phyloP scores from a whole-genome alignment of 1,140 invertebrate species.

The Nebria ingens region DNA sequence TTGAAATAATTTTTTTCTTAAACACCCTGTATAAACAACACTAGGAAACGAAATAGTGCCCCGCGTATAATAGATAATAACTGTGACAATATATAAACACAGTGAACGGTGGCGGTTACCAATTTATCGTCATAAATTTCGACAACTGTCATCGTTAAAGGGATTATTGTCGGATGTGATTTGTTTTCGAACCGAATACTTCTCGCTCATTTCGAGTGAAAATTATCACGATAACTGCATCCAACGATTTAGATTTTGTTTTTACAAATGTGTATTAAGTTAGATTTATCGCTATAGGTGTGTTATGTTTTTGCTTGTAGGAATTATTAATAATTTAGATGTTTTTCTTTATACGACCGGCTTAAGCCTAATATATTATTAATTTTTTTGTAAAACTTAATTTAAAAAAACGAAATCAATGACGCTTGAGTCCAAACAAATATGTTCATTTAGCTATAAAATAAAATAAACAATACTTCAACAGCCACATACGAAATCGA shows the following conservation, averaged over 20 bases:
- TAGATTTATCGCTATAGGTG: not conserved
- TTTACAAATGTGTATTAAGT: not conserved
- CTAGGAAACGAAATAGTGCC: too few relatives aligned
- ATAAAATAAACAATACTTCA: not conserved
- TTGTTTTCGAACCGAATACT: not conserved
- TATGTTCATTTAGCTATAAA: not conserved
- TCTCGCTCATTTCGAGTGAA: too few relatives aligned
- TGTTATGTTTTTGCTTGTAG: not conserved
- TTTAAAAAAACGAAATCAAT: too few relatives aligned
- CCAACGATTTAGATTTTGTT: not conserved
- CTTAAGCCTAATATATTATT: not conserved
- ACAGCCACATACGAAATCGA: not conserved
- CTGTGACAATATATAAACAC: constrained; percentile 12
- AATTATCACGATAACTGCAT: not conserved
- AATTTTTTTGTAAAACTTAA: too few relatives aligned
- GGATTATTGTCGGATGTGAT: not conserved
- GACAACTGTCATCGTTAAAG: not conserved
- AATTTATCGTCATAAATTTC: not conserved
- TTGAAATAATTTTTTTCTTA: not conserved
- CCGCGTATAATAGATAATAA: constrained; percentile 11
- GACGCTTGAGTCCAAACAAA: too few relatives aligned
- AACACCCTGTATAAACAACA: constrained; percentile 7
- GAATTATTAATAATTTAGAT: constrained; percentile 1
- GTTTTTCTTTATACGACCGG: not conserved
- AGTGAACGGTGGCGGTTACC: not conserved